These are phyloP conservation scores for Seriola quinqueradiata DNA, from an alignment of 2,113 vertebrate species.

Conservation along the genomic window DNA sequence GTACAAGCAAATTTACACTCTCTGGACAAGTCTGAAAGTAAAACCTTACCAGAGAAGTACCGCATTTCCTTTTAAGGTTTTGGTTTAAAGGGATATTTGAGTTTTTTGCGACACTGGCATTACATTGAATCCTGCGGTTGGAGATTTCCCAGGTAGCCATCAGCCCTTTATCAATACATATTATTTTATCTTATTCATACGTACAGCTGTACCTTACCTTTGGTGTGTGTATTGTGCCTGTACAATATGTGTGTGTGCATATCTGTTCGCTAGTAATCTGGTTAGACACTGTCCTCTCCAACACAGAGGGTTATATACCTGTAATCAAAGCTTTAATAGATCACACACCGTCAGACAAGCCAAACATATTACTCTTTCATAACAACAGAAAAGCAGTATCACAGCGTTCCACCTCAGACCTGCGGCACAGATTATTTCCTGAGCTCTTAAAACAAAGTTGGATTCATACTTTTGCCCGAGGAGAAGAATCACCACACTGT, in stretches of 20 bases:
- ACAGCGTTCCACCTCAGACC: conserved; percentile 38
- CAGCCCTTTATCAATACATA: not conserved
- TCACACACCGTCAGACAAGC: conserved; percentile 43
- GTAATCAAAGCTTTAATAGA: conserved; percentile 62
- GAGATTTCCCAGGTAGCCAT: not conserved
- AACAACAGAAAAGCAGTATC: conserved; percentile 52
- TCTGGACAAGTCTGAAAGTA: conserved; percentile 8
- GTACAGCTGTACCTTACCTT: not conserved
- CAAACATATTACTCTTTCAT: conserved; percentile 61
- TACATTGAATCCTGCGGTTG: not conserved
- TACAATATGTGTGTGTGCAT: conserved; percentile 21
- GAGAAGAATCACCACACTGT: conserved; percentile 59
- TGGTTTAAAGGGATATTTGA: not conserved
- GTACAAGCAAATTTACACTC: conserved; percentile 75
- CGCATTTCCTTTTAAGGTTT: not conserved
- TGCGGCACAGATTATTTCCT: conserved; percentile 54
- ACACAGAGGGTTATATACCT: conserved; percentile 45
- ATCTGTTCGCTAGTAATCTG: conserved; percentile 11
- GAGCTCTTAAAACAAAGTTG: conserved; percentile 57
- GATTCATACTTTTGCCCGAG: conserved; percentile 50
- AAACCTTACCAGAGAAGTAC: conserved; percentile 8
- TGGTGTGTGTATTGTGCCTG: not conserved
- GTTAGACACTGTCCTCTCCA: conserved; percentile 42
- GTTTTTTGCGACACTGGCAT: not conserved
- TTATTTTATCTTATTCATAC: not conserved